Conservation (phyloP, 2,888 invertebrate genomes). For the Ecliptopera silaceata region DNA sequence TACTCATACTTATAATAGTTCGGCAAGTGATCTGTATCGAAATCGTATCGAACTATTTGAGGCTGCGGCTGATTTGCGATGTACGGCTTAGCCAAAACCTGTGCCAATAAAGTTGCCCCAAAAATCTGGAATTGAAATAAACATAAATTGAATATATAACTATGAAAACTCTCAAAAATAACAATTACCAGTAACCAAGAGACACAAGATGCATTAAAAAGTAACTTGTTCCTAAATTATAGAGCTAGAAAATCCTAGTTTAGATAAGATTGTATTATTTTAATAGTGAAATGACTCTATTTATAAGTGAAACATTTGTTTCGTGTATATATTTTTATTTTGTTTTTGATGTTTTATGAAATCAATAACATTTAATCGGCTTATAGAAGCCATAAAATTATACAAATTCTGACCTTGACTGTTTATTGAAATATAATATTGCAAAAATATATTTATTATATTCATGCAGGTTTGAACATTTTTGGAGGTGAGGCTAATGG, state of each 20-base stretch:
- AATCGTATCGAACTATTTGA: slow-evolving; percentile 63
- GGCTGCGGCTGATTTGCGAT: slow-evolving; percentile 53
- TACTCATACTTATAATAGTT: slow-evolving; percentile 74
- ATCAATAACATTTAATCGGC: slow-evolving; percentile 1
- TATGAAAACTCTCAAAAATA: neutral
- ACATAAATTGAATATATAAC: neutral
- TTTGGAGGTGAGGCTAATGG: neutral
- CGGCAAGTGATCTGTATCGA: slow-evolving; percentile 66
- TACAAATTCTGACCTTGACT: slow-evolving; percentile 29
- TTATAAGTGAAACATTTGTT: neutral
- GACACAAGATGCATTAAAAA: neutral
- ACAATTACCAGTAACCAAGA: neutral
- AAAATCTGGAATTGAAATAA: slow-evolving; percentile 56
- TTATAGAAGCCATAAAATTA: slow-evolving; percentile 18
- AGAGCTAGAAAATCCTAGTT: neutral
- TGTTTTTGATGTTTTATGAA: neutral
- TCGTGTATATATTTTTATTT: no score
- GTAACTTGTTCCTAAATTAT: neutral
- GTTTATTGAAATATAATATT: slow-evolving; percentile 22
- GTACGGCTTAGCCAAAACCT: slow-evolving; percentile 49
- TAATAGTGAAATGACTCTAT: neutral
- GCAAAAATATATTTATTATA: slow-evolving; percentile 5
- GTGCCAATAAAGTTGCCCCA: slow-evolving; percentile 45
- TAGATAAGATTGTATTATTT: neutral
- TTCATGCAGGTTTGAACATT: neutral